These are phyloP conservation scores for Leptodactylus fuscus DNA, from an alignment of 2,113 vertebrate species.

Conservation along the genomic window DNA sequence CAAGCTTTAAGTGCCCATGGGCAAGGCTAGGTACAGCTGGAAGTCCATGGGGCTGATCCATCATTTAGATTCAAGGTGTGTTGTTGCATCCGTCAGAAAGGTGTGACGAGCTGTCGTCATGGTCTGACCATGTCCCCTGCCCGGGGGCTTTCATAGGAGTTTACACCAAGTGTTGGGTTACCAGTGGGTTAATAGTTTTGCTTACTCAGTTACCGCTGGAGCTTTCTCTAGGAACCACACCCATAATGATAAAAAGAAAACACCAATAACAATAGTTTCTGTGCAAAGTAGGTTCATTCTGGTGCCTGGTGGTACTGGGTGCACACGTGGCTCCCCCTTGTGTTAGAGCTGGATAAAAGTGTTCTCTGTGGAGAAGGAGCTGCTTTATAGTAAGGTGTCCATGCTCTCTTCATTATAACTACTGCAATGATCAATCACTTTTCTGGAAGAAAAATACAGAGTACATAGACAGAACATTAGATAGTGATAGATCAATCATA, in stretches of 20 bases:
- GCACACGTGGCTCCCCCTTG: slow-evolving; percentile 69
- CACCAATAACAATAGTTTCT: slow-evolving; percentile 75
- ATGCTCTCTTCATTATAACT: slow-evolving; percentile 96
- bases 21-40: not conserved
- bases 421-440: slow-evolving; percentile 94
- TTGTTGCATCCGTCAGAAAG: not conserved
- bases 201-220: not conserved
- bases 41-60: not conserved
- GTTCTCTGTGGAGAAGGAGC: slow-evolving; percentile 68
- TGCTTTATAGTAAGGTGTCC: slow-evolving; percentile 92
- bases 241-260: slow-evolving; percentile 67
- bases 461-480: no score
- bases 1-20: not conserved
- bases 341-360: slow-evolving; percentile 66
- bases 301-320: slow-evolving; percentile 67
- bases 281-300: slow-evolving; percentile 77
- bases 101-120: not conserved
- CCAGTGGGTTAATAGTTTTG: not conserved
- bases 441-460: slow-evolving; percentile 74
- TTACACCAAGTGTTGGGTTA: not conserved
- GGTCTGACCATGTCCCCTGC: not conserved
- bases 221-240: slow-evolving; percentile 79
- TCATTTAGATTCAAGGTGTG: not conserved
- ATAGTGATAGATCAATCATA: no score
- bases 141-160: not conserved